Conservation (phyloP, 2,113 vertebrate genomes). For the Poecilia latipinna region DNA sequence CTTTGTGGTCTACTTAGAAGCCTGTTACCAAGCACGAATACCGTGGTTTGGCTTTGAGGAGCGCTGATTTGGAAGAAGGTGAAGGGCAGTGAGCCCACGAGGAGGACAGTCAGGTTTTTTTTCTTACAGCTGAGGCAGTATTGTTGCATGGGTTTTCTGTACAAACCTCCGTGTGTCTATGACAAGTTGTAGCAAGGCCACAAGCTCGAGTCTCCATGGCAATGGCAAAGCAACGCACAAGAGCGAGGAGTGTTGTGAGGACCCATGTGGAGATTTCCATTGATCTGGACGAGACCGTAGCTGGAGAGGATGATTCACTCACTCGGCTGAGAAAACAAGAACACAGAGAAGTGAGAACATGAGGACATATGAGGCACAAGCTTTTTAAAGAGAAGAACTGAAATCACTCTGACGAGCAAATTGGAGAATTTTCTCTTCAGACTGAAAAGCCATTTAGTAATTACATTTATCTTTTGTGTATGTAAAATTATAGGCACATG, state of each 20-base stretch:
- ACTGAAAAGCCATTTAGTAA: slow-evolving; percentile 18
- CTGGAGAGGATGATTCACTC: slow-evolving; percentile 52
- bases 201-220: slow-evolving; percentile 64
- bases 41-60: neutral
- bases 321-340: slow-evolving; percentile 49
- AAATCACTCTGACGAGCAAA: neutral
- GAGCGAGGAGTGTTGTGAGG: slow-evolving; percentile 37
- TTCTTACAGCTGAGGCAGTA: neutral
- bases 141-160: neutral
- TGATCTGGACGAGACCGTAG: slow-evolving; percentile 52
- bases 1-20: slow-evolving; percentile 18
- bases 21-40: slow-evolving; percentile 5
- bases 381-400: slow-evolving; percentile 5
- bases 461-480: neutral
- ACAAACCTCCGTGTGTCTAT: slow-evolving; percentile 14
- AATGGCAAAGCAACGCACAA: slow-evolving; percentile 43
- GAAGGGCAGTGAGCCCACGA: neutral
- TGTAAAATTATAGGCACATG: neutral
- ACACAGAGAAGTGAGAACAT: slow-evolving; percentile 22
- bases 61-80: neutral
- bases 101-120: neutral
- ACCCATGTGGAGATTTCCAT: slow-evolving; percentile 61
- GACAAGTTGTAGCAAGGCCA: slow-evolving; percentile 26
- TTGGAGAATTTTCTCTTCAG: neutral
- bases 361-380: neutral